Base-by-base conservation (phyloP, 2,888 invertebrate species). In the Chrysolina oricalcia region DNA sequence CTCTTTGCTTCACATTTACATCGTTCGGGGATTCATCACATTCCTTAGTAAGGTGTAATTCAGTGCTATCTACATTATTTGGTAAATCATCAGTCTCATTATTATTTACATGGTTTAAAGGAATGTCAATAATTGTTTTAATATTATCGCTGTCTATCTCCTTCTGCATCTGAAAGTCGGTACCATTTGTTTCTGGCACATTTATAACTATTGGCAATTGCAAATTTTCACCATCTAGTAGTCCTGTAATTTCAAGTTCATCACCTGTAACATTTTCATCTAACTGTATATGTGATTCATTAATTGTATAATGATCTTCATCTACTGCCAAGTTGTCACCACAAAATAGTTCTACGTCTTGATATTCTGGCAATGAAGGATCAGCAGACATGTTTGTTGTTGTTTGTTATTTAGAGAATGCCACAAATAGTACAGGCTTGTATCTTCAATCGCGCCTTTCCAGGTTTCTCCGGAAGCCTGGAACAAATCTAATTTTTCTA, bases 381-480 rank as follows among this genome's bases (percentile, higher is more conserved):
- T 66, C 66, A 66, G 48, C 48, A 50, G 66, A 66, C 17, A 66
- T 70, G 46, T 62, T 62, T 46, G 59, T 70, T 62, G 46, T 50
- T 70, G 27, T 59, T 70, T 62, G 59, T 70, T 23, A 63, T 27
- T 62, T 41, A 70, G 43, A 43, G 67, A 50, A 50, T 10, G 50
- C 72, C 72, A 72, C 15, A 72, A 72, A 35, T 72, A 67, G 59
- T 56, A 72, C 13, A 73, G 19, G 48, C 53, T 73, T 63, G 56
- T 41, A 35, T 74, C 74, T 70, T 74, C 74, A 23, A 41, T 70
- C 19, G 70, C 56, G 35, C 65, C 74, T 63, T 70, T 74, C 74
- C 74, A 74, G 21, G 50, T 66, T 66, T 71, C 67, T 70, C 50
- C 71, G 43, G 71, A 67, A 67, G 67, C 27, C 11, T 67, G 65